Evolutionary conservation across 2,888 invertebrate genomes (phyloP).

Genomic region (Leptinotarsa peninsularis): DNA sequence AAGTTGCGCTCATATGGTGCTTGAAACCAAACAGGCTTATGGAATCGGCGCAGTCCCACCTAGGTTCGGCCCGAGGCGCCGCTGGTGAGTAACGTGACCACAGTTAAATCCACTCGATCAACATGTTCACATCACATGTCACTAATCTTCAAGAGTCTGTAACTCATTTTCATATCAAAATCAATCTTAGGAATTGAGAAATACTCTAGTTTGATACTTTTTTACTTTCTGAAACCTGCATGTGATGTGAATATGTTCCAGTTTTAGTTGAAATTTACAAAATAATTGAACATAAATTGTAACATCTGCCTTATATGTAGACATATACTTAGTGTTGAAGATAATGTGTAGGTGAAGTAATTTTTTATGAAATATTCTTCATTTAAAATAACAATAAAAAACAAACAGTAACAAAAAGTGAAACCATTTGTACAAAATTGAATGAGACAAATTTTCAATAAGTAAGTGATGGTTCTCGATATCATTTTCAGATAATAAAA

Average conservation of each 20-base stretch:
- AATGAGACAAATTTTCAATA: no score
- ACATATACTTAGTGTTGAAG: no score
- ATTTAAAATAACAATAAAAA: no score
- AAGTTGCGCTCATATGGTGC: slow-evolving; percentile 67
- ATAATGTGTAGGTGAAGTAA: no score
- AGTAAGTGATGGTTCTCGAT: no score
- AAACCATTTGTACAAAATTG: no score
- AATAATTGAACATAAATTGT: slow-evolving; percentile 32
- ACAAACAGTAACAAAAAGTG: no score
- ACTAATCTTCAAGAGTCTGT: not conserved
- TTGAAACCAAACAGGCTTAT: slow-evolving; percentile 68
- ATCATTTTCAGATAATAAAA: no score
- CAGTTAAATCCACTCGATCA: slow-evolving; percentile 33
- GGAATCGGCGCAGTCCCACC: slow-evolving; percentile 66
- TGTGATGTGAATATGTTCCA: slow-evolving; percentile 32
- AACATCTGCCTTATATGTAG: slow-evolving; percentile 19
- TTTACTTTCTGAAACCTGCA: not conserved
- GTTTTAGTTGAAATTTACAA: slow-evolving; percentile 27
- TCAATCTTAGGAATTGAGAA: not conserved
- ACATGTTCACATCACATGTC: slow-evolving; percentile 4
- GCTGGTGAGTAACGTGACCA: slow-evolving; percentile 64
- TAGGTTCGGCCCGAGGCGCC: slow-evolving; percentile 66
- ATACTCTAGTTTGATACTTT: not conserved
- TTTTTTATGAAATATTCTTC: no score
- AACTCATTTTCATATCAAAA: not conserved